These are phyloP conservation scores for Melanotaenia maccullochi DNA, from an alignment of 2,797 vertebrate genomes.

Conservation along the genomic window DNA sequence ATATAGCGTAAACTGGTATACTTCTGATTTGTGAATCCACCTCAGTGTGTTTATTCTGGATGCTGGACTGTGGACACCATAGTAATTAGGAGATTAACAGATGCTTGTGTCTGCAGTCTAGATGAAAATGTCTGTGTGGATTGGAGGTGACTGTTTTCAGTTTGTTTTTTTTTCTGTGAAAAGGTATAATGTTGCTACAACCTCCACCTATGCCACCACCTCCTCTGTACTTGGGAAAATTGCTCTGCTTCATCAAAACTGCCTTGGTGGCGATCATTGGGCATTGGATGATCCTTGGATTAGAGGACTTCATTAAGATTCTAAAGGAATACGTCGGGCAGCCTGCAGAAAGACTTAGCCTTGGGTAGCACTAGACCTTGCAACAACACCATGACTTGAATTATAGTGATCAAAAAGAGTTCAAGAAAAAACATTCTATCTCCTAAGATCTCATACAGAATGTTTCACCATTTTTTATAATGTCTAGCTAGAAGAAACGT, in stretches of 20 bases:
- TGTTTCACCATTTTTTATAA: no score
- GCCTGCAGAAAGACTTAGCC: constrained; percentile 8
- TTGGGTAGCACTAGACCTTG: background rate
- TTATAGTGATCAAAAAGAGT: background rate
- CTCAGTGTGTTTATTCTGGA: constrained; percentile 33
- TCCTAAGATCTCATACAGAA: background rate
- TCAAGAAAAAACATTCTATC: background rate
- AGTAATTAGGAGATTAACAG: constrained; percentile 48
- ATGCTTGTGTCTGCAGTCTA: constrained; percentile 1
- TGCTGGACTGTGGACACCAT: constrained; percentile 33
- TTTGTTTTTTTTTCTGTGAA: background rate
- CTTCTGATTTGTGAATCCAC: constrained; percentile 46
- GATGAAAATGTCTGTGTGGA: background rate
- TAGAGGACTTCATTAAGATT: constrained; percentile 12
- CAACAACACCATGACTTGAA: background rate
- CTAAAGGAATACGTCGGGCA: background rate
- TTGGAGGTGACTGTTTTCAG: background rate
- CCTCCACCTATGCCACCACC: background rate
- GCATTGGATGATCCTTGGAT: background rate
- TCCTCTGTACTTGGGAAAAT: background rate
- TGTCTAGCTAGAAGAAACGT: background rate
- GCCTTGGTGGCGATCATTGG: background rate
- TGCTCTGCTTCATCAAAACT: background rate
- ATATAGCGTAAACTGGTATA: constrained; percentile 43
- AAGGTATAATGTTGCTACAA: background rate